Evolutionary conservation across 2,797 vertebrate genomes (phyloP).

Genomic region (Thaleichthys pacificus): DNA sequence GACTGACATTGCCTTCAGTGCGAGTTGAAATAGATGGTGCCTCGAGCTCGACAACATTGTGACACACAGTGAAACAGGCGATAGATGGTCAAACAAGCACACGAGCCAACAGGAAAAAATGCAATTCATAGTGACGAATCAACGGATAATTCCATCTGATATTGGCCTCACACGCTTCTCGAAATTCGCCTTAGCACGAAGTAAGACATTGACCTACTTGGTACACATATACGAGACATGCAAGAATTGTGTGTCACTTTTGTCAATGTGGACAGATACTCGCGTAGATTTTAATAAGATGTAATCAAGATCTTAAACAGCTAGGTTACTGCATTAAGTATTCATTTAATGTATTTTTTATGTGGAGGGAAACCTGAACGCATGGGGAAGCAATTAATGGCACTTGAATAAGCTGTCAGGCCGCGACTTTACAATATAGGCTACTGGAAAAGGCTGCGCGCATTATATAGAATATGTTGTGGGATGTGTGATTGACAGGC

Average conservation of each 20-base stretch:
- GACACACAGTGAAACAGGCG: slow-evolving; percentile 48
- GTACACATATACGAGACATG: slow-evolving; percentile 28
- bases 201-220: slow-evolving; percentile 19
- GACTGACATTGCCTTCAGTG: slow-evolving; percentile 68
- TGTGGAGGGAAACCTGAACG: slow-evolving; percentile 24
- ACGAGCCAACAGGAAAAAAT: slow-evolving; percentile 7
- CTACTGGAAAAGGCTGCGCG: background rate
- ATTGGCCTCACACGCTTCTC: slow-evolving; percentile 26
- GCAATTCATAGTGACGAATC: slow-evolving; percentile 57
- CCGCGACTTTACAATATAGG: background rate
- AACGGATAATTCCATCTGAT: slow-evolving; percentile 52
- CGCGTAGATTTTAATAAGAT: too few species aligned
- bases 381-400: slow-evolving; percentile 13
- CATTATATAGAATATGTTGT: background rate
- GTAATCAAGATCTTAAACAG: background rate
- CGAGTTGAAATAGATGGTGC: slow-evolving; percentile 69
- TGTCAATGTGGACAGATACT: background rate
- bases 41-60: slow-evolving; percentile 56
- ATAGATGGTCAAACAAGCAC: slow-evolving; percentile 18
- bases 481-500: slow-evolving; percentile 22
- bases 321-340: background rate
- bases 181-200: background rate
- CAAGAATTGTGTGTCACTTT: background rate
- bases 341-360: slow-evolving; percentile 27
- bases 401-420: slow-evolving; percentile 10